These are phyloP conservation scores for Electrona antarctica DNA, from an alignment of 2,113 vertebrate genomes.

Conservation along the genomic window DNA sequence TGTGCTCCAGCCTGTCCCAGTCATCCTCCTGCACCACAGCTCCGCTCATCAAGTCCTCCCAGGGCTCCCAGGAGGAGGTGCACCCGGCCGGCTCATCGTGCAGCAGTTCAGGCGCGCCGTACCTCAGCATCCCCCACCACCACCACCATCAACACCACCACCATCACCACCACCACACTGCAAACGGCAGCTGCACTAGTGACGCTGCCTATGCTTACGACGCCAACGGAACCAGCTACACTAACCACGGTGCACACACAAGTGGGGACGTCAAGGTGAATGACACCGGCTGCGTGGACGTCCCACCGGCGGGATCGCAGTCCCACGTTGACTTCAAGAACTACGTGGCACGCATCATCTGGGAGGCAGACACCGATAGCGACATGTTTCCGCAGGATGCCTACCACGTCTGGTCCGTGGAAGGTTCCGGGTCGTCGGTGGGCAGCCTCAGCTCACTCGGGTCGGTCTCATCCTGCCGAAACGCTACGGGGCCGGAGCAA, in stretches of 20 bases:
- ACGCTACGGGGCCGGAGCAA: neutral
- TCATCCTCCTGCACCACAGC: constrained; percentile 79
- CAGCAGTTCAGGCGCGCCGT: constrained; percentile 64
- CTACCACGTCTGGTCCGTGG: constrained; percentile 82
- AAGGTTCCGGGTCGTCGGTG: constrained; percentile 77
- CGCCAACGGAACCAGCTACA: constrained; percentile 6
- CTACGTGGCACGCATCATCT: constrained; percentile 82
- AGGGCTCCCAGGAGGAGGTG: constrained; percentile 80
- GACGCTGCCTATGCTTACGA: constrained; percentile 16
- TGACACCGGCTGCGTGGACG: constrained; percentile 15
- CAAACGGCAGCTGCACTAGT: constrained; percentile 1
- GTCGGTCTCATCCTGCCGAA: constrained; percentile 50
- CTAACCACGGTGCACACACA: neutral
- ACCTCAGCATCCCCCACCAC: constrained; percentile 67
- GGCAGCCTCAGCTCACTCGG: constrained; percentile 87
- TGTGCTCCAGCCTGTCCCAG: constrained; percentile 79
- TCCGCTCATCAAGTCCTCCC: constrained; percentile 76
- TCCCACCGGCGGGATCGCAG: constrained; percentile 4
- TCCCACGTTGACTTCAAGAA: constrained; percentile 82
- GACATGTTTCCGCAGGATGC: constrained; percentile 78
- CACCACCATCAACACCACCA: constrained; percentile 49
- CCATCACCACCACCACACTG: constrained; percentile 16
- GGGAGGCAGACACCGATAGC: constrained; percentile 83
- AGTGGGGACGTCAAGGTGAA: constrained; percentile 24
- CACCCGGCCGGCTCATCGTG: constrained; percentile 63